Base-by-base conservation (phyloP, 2,113 vertebrate species). In the Myocastor coypus region DNA sequence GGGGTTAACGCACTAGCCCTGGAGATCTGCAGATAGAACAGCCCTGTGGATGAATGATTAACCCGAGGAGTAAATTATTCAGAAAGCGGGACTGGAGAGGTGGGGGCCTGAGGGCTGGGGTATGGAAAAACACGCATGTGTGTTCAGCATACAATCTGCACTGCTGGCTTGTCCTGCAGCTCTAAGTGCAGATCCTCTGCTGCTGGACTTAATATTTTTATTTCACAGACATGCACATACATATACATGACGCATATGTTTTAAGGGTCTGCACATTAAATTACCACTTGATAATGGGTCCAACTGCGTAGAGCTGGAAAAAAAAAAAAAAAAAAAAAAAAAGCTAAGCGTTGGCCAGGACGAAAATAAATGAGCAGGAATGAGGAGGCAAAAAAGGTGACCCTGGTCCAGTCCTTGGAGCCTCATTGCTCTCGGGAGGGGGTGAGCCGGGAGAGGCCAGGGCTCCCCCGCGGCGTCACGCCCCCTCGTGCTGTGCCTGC, bases 41-140 rank as follows among this genome's bases (percentile, higher is more conserved):
- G 96, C 94, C 95, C 92, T 78, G 88, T 96, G 92, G 97, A 95
- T 98, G 93, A 98, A 99, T 99, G 73, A 98, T 99, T 99, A 99
- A 99, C 98, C n/a, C 0, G 80, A 85, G 55, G 69, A 98, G 97
- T 97, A 98, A 97, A 98, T 83, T 90, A 97, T 97, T 98, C 96
- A 94, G 97, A 97, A 97, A 97, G 63, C 95, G 69, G 83, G 92
- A 92, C 95, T 91, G 69, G 87, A 85, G 30, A 52, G 30, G 9
- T 75, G 87, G 82, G 57, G 55, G 91, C 61, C 4, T 3, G 28
- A 71, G 61, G n/a, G 40, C 34, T 61, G 88, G 89, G 94, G 59
- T 59, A 71, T 26, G 28, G 87, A 82, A 30, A 89, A 59, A 91
- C n/a, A 46, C 0, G 5, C 6, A 14, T 30, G n/a, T 10, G 3